Evolutionary conservation across 2,113 vertebrate species (phyloP), one percentile per base, ranked within the genome.

Genomic region (Macaca mulatta): DNA sequence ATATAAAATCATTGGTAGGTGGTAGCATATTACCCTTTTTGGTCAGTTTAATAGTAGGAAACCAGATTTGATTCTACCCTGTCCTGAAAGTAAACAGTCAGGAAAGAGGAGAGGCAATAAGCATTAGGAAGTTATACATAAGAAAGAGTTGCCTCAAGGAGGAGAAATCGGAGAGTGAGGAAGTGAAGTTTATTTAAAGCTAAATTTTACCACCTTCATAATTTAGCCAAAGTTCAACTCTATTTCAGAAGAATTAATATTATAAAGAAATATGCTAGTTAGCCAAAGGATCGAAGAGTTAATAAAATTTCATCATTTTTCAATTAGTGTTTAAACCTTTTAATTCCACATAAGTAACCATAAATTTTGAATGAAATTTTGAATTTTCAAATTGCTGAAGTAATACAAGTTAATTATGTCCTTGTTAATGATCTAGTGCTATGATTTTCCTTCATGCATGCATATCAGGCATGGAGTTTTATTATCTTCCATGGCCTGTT

Each of bases 241-340:
- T n/a, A 43, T 94, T 93, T 96, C 40, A 48, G 55, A 94, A 79
- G n/a, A 94, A 55, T 61, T 89, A 79, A 69, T 88, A 79, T 64
- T 92, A 48, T 78, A 86, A 61, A 75, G 30, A 75, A 83, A 91
- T 77, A 86, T 22, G 6, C 12, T 23, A 77, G 70, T 81, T 87
- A 85, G 10, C 50, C 48, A 95, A 79, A 96, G 23, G 67, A 88
- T 89, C 77, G 40, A 92, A 86, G 61, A 87, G 9, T 79, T 91
- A 96, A 94, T 93, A 77, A 57, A 95, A 92, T 94, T 89, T 16
- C 9, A 48, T 52, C 32, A 43, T 30, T 90, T 83, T 89, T 90
- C 43, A 87, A 50, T 95, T 94, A 78, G 8, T 59, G 4, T 72
- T 92, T 97, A 92, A 87, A 57, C 83, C 72, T 97, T 96, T 90